Conservation (phyloP, 92 coral and sea anemone species). For the Phymanthus crucifer region DNA sequence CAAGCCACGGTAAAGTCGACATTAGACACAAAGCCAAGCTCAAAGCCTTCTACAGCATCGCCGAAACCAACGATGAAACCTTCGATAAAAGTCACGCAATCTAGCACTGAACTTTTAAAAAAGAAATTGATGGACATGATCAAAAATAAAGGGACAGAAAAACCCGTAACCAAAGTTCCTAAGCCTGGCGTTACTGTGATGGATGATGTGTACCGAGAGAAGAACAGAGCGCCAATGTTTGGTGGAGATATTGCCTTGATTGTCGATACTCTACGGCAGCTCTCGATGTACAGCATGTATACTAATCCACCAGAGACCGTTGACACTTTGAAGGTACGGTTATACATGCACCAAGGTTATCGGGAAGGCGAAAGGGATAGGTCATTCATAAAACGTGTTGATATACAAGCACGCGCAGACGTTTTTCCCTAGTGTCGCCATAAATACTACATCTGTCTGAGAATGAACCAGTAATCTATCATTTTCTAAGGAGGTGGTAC, state of each 20-base stretch:
- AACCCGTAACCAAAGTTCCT: background rate
- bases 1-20: background rate
- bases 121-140: constrained; percentile 21
- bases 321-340: constrained; percentile 39
- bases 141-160: background rate
- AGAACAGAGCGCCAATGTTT: constrained; percentile 85
- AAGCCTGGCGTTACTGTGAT: background rate
- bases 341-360: too few species aligned
- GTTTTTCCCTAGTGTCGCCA: too few species aligned
- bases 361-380: too few species aligned
- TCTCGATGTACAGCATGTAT: constrained; percentile 53
- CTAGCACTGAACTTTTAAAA: constrained; percentile 14
- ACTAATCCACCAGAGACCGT: constrained; percentile 40
- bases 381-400: too few species aligned
- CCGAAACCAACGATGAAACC: constrained; percentile 1
- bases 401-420: too few species aligned
- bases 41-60: background rate
- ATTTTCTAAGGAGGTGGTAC: too few species aligned
- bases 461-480: too few species aligned
- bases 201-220: constrained; percentile 28
- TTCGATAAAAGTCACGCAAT: constrained; percentile 2
- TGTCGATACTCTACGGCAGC: constrained; percentile 63
- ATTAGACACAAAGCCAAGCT: background rate
- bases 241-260: constrained; percentile 92
- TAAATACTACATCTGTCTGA: too few species aligned